A percentile compares a stretch with the other conserved stretches of the same genome.
Conservation (phyloP, 1,140 invertebrate genomes). For the Episyrphus balteatus region DNA sequence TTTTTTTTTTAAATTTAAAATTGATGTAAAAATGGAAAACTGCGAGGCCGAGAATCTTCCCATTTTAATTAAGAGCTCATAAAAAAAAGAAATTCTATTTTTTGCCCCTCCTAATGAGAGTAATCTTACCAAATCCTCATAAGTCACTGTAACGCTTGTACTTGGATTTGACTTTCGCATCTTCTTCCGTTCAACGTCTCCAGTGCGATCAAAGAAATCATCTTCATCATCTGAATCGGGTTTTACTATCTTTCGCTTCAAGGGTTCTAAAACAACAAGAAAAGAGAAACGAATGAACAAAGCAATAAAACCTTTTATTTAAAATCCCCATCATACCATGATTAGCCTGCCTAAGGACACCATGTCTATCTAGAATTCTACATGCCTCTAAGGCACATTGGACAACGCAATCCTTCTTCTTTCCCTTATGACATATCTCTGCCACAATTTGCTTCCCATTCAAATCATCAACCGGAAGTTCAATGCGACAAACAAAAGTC, state of each 20-base stretch:
- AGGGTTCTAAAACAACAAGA: constrained; percentile 34
- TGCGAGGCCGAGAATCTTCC: too few relatives aligned
- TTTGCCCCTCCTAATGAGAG: neutral
- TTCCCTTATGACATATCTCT: constrained; percentile 76
- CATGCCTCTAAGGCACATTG: constrained; percentile 93
- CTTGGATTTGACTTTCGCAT: constrained; percentile 50
- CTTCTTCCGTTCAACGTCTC: constrained; percentile 80
- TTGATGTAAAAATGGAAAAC: too few relatives aligned
- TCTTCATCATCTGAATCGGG: constrained; percentile 90
- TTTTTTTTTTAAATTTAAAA: neutral
- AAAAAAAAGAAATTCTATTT: neutral
- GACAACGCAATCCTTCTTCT: constrained; percentile 88
- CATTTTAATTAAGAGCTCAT: too few relatives aligned
- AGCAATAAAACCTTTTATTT: neutral
- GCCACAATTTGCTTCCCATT: constrained; percentile 63
- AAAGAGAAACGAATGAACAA: neutral
- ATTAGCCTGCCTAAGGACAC: constrained; percentile 63
- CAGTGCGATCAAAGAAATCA: constrained; percentile 89
- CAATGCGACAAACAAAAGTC: constrained; percentile 58
- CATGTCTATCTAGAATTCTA: constrained; percentile 74
- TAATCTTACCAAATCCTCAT: constrained; percentile 60
- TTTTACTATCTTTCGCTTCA: constrained; percentile 47
- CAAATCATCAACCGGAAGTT: constrained; percentile 66
- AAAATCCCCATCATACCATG: constrained; percentile 44
- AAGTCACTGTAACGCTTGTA: constrained; percentile 50